Evolutionary conservation across 2,113 vertebrate species (phyloP), one percentile per base, ranked within the genome.

Genomic region (Vulpes lagopus): DNA sequence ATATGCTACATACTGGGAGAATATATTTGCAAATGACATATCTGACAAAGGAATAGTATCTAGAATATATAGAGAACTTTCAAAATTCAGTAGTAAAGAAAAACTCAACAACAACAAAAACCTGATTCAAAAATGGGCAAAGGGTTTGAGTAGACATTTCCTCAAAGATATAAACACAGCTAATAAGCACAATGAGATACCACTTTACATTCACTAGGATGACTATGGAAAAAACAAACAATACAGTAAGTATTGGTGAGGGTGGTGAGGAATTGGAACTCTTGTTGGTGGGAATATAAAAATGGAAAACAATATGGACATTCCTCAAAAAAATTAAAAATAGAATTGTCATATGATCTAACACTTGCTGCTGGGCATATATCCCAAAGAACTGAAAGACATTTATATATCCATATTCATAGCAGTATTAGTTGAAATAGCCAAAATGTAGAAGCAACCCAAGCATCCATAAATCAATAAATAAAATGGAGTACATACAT

Each of bases 21-120:
- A 91, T 78, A 97, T 64, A 91, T 51, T 35, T 80, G 57, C 15
- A 95, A 96, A 83, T 22, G 49, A 97, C 2, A 11, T 17, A 74
- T 25, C 17, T 73, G 83, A 88, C 43, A 91, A 62, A 78, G n/a
- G 25, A 89, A 16, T 55, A 55, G 55, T 53, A 60, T n/a, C 49
- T 79, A 71, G 59, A 94, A 38, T 62, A 96, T 67, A 78, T 2
- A 89, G 59, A 79, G 57, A 89, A 57, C 25, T 30, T 12, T 95
- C 12, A 92, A 57, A 35, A 76, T 20, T 69, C 51, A 71, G 59
- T 19, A 91, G 69, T 11, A 76, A 69, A 76, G 14, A 67, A 67
- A 94, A 83, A 71, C 9, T 25, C 43, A 89, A 32, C 35, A 74
- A 89, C 76, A 62, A 89, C 76, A 62, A 73, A 53, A 94, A 92